These are phyloP conservation scores for Brachypteracias leptosomus DNA, from an alignment of 2,113 vertebrate species.

Conservation along the genomic window DNA sequence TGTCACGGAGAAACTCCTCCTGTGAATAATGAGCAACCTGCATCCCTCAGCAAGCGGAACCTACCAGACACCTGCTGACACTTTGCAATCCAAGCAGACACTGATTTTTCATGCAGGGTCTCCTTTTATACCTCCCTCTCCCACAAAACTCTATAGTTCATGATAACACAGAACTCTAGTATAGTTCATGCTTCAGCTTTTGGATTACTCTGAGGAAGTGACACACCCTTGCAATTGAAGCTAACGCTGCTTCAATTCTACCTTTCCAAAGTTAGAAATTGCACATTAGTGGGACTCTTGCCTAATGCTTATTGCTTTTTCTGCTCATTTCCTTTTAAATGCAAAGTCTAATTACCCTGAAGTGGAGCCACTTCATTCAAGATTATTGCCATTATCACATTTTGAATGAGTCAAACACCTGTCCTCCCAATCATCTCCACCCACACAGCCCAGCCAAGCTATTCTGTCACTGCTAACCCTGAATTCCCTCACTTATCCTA, in stretches of 20 bases:
- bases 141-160: not conserved
- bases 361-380: not conserved
- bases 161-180: not conserved
- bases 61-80: not conserved
- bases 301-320: not conserved
- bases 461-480: not conserved
- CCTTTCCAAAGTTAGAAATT: not conserved
- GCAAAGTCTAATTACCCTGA: constrained; percentile 5
- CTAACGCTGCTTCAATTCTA: not conserved
- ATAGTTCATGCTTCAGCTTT: not conserved
- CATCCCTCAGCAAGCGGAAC: not conserved
- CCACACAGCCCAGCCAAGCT: not conserved
- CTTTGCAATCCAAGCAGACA: not conserved
- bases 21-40: not conserved
- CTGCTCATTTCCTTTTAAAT: constrained; percentile 14
- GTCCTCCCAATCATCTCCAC: not conserved
- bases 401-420: not conserved
- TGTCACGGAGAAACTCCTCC: not conserved
- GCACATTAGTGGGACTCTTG: not conserved
- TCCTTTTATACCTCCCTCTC: not conserved
- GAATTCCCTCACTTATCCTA: not conserved
- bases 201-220: not conserved
- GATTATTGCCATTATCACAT: not conserved
- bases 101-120: not conserved
- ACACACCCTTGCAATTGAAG: not conserved